Percentiles rank a stretch among this genome's conserved stretches.
These are phyloP conservation scores for Cylindroiulus punctatus DNA, from an alignment of 2,888 invertebrate species.

Conservation along the genomic window DNA sequence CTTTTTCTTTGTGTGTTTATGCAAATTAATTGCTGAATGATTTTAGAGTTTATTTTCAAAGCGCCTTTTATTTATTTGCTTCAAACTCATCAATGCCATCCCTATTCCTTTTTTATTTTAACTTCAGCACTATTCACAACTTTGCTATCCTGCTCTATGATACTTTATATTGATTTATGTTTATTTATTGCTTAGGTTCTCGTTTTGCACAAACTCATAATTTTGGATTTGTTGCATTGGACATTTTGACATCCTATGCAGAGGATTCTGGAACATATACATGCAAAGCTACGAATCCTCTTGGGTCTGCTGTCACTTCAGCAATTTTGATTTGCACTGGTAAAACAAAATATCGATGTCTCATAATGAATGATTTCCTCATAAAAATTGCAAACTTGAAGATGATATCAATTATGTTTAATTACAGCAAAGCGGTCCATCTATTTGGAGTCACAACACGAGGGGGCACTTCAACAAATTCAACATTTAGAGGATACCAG, in stretches of 20 bases:
- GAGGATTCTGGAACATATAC: conserved; percentile 98
- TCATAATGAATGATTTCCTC: not conserved
- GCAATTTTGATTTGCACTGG: conserved; percentile 86
- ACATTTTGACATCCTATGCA: conserved; percentile 93
- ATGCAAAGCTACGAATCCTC: conserved; percentile 88
- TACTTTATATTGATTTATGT: not conserved
- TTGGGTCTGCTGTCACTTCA: conserved; percentile 93
- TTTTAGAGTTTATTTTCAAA: no score
- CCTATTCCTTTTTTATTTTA: not conserved
- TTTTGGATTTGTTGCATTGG: conserved; percentile 96
- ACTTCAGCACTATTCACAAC: not conserved
- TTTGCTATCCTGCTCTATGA: not conserved
- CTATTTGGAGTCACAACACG: conserved; percentile 87
- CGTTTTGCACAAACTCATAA: conserved; percentile 96
- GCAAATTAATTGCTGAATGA: no score
- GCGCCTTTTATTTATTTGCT: not conserved
- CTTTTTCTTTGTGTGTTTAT: no score
- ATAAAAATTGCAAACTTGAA: not conserved
- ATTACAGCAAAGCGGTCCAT: conserved; percentile 77
- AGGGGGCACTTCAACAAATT: conserved; percentile 82
- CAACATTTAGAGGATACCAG: conserved; percentile 84
- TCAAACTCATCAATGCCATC: no score
- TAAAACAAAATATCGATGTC: conserved; percentile 64
- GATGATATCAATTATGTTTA: conserved; percentile 14
- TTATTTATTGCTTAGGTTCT: conserved; percentile 71